Conservation (phyloP, 1,140 invertebrate genomes). For the Zaprionus davidi region DNA sequence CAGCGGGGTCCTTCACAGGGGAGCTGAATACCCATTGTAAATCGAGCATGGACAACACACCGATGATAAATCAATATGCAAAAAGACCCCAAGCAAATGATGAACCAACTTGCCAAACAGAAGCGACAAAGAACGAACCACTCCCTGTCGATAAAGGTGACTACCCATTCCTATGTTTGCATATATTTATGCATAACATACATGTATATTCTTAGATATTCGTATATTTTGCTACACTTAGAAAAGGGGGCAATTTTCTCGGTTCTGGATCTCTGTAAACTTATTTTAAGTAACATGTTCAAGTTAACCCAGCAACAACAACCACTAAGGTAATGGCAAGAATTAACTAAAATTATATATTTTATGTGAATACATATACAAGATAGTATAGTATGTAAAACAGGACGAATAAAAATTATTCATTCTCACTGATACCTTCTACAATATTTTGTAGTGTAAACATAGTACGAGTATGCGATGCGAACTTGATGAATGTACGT, state of each 20-base stretch:
- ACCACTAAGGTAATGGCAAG: too few species aligned
- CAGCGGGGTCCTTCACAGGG: slow-evolving; percentile 28
- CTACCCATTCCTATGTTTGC: too few species aligned
- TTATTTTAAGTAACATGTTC: too few species aligned
- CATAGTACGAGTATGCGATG: slow-evolving; percentile 7
- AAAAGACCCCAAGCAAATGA: slow-evolving; percentile 37
- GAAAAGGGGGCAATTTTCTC: too few species aligned
- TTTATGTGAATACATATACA: neutral
- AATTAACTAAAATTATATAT: too few species aligned
- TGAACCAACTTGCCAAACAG: slow-evolving; percentile 66
- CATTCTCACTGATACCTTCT: neutral
- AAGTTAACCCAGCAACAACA: too few species aligned
- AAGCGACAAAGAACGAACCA: slow-evolving; percentile 59
- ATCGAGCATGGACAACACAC: slow-evolving; percentile 20
- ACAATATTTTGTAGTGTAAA: neutral
- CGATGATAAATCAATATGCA: slow-evolving; percentile 75
- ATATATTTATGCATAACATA: too few species aligned
- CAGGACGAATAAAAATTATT: neutral
- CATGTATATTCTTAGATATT: too few species aligned
- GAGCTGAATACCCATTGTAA: neutral
- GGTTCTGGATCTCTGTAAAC: too few species aligned
- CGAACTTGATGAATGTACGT: slow-evolving; percentile 16
- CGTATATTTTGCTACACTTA: too few species aligned
- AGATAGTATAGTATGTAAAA: neutral
- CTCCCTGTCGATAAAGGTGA: neutral